These are phyloP conservation scores for Mormyrops boulengeri DNA, from an alignment of 2,797 vertebrate species.

Conservation along the genomic window DNA sequence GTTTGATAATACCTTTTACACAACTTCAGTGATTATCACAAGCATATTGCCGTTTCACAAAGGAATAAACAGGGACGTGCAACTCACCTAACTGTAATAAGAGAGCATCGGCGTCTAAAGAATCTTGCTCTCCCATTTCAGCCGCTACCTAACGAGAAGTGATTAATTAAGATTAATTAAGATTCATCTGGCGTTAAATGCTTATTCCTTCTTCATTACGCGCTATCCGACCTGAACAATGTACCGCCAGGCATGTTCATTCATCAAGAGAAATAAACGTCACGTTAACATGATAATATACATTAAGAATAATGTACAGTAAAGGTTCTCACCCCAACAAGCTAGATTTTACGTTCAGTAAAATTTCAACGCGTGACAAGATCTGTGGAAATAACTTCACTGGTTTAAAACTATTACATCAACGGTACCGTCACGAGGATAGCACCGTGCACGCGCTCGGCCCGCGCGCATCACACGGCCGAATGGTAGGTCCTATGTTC, in stretches of 20 bases:
- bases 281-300: neutral
- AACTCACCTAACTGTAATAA: constrained; percentile 55
- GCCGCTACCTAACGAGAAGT: neutral
- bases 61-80: neutral
- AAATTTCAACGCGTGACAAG: neutral
- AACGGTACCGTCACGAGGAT: neutral
- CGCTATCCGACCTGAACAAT: neutral
- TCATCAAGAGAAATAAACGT: neutral
- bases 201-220: neutral
- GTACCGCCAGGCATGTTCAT: neutral
- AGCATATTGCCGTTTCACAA: neutral
- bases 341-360: neutral
- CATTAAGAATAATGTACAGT: neutral
- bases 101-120: constrained; percentile 40
- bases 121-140: constrained; percentile 44
- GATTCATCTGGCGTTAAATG: neutral
- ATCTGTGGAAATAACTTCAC: neutral
- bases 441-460: neutral
- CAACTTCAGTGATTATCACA: neutral
- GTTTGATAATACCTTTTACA: neutral
- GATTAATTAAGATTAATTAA: neutral
- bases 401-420: neutral
- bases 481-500: neutral
- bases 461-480: neutral
- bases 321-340: neutral